Percentiles rank a stretch among this genome's conserved stretches.
Evolutionary conservation across 2,888 invertebrate genomes (phyloP).

Genomic region (Drosophila sordidapex): DNA sequence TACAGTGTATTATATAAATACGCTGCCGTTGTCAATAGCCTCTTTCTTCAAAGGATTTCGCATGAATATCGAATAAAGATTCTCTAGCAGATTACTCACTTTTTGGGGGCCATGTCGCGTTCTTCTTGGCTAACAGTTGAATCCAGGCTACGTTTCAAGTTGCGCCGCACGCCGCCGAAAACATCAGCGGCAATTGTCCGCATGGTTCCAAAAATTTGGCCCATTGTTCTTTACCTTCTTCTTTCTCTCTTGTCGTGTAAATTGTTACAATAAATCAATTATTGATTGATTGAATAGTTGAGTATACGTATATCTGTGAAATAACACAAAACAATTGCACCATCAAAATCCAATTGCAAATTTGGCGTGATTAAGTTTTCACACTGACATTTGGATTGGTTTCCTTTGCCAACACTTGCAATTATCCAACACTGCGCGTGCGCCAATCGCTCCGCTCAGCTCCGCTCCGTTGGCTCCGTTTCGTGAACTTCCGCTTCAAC

Average conservation of each 20-base stretch:
- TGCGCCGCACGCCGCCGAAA: slow-evolving; percentile 86
- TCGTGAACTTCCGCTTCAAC: slow-evolving; percentile 16
- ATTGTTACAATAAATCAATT: slow-evolving; percentile 45
- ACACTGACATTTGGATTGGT: slow-evolving; percentile 2
- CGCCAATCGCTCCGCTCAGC: slow-evolving; percentile 12
- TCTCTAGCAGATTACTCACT: slow-evolving; percentile 83
- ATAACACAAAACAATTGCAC: slow-evolving; percentile 2
- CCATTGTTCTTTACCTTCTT: slow-evolving; percentile 82
- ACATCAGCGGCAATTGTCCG: slow-evolving; percentile 85
- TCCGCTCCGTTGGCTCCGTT: slow-evolving; percentile 3
- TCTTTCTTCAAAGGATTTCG: slow-evolving; percentile 85
- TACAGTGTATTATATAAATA: slow-evolving; percentile 92
- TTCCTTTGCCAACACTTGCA: not conserved
- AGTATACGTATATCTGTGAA: not conserved
- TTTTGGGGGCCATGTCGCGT: slow-evolving; percentile 86
- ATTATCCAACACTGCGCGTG: slow-evolving; percentile 6
- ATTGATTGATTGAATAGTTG: not conserved
- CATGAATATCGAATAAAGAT: not conserved
- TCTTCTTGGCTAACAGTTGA: slow-evolving; percentile 59
- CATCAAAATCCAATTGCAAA: not conserved
- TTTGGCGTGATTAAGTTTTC: slow-evolving; percentile 9
- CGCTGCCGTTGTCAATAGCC: slow-evolving; percentile 89
- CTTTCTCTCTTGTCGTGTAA: slow-evolving; percentile 43
- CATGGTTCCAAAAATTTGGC: slow-evolving; percentile 84
- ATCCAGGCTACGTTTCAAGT: slow-evolving; percentile 85